Evolutionary conservation across 2,113 vertebrate genomes (phyloP), one percentile per base, ranked within the genome.

Genomic region (Nyctereutes procyonoides): DNA sequence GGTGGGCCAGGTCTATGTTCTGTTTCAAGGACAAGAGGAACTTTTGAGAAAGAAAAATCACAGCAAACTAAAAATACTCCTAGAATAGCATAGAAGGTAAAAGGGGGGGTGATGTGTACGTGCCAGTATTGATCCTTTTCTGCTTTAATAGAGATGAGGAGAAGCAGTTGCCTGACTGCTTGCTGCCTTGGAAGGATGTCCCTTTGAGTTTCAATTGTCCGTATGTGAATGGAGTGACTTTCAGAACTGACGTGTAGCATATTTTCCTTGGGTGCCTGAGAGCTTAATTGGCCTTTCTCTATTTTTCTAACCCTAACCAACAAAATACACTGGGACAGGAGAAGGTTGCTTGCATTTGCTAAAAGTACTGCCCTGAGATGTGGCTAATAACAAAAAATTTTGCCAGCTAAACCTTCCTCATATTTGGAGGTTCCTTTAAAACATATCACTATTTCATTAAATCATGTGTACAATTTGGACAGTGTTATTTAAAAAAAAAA

Each of bases 101-200:
- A 76, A 26, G 4, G 3, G 20, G 26, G 8, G 43, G 1, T 32
- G 0, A 38, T 0, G 4, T 43, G 13, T 6, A 4, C 3, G 0
- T 0, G 28, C 58, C 71, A 77, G 2, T 8, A 0, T 53, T 22
- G 69, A 14, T 55, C 15, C 43, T 73, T 9, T 30, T 56, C n/a
- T 82, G 56, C 28, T 53, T 19, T 12, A 84, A 48, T 88, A 85
- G 90, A 90, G 67, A 85, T 13, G 79, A 90, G 53, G 22, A 28
- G 53, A 84, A 92, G 43, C 80, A 76, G 13, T 1, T 13, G 13
- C 55, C 13, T 93, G 55, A 2, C 30, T 62, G 56, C 32, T 5
- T 8, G 85, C 53, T 1, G 0, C 74, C 38, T 48, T 0, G 6
- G 60, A 94, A 97, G 91, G 62, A 38, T 24, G 22, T 17, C 15